Conservation (phyloP, 1,140 invertebrate species). For the Ptiloglossa arizonensis region DNA sequence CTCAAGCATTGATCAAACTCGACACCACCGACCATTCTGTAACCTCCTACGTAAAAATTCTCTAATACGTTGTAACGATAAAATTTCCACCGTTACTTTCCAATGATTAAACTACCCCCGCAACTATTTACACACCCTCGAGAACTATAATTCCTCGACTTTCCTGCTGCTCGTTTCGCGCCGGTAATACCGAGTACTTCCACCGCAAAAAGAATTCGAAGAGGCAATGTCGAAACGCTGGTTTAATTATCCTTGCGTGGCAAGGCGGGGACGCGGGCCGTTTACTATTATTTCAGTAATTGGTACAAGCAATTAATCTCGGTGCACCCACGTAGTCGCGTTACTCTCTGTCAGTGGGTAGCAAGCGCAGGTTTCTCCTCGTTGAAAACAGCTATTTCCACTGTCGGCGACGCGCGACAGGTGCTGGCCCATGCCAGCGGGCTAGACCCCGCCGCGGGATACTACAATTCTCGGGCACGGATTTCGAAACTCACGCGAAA, state of each 20-base stretch:
- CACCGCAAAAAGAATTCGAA: no score
- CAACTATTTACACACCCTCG: no score
- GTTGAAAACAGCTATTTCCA: conserved; percentile 58
- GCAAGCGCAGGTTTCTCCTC: conserved; percentile 15
- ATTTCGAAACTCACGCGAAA: conserved; percentile 57
- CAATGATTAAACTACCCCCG: no score
- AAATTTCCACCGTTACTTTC: no score
- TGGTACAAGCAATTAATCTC: conserved; percentile 43
- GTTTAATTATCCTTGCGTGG: not conserved
- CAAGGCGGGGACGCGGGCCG: not conserved
- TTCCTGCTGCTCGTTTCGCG: no score
- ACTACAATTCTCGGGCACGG: conserved; percentile 46
- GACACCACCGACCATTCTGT: no score
- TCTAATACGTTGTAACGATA: no score
- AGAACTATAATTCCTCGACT: no score
- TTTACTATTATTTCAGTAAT: conserved; percentile 51
- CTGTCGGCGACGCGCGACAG: conserved; percentile 59
- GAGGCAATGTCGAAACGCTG: not conserved
- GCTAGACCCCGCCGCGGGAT: conserved; percentile 32
- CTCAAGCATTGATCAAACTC: no score
- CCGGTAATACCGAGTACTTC: no score
- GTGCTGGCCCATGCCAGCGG: conserved; percentile 35
- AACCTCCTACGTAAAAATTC: no score
- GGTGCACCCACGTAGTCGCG: conserved; percentile 38
- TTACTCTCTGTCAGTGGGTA: conserved; percentile 26